Conservation (phyloP, 2,888 invertebrate genomes). For the Alcis repandata region DNA sequence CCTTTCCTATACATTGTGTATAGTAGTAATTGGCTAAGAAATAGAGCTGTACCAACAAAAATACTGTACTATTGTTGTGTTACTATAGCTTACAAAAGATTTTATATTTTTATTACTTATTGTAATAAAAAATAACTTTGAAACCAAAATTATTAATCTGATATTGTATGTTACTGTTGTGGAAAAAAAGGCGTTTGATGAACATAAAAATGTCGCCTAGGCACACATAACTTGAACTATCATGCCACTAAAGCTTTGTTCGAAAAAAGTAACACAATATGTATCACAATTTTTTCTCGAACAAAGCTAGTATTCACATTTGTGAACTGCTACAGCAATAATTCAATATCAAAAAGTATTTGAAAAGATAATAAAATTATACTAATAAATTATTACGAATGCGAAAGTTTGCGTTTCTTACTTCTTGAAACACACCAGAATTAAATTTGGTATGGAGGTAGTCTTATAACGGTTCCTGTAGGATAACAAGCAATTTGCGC, state of each 20-base stretch:
- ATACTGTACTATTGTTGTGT: neutral
- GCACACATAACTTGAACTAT: neutral
- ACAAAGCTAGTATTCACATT: neutral
- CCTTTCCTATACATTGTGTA: constrained; percentile 9
- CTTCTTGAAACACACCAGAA: too few species aligned
- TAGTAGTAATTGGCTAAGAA: constrained; percentile 12
- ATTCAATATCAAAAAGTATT: neutral
- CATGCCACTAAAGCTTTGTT: neutral
- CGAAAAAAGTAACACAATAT: too few species aligned
- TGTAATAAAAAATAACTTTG: neutral
- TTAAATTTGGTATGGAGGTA: neutral
- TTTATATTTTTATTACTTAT: constrained; percentile 5
- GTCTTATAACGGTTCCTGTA: too few species aligned
- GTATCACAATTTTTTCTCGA: neutral
- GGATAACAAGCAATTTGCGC: too few species aligned
- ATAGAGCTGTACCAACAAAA: neutral
- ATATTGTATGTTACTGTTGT: neutral
- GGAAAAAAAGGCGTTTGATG: neutral
- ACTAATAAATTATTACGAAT: too few species aligned
- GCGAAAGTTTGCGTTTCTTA: too few species aligned
- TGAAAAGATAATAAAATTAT: neutral
- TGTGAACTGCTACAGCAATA: neutral
- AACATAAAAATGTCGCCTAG: neutral
- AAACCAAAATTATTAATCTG: neutral
- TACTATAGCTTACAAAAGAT: constrained; percentile 5